These are phyloP conservation scores for Strongylocentrotus purpuratus DNA, from an alignment of 35 echinoderm and acorn worm genomes.

Conservation along the genomic window DNA sequence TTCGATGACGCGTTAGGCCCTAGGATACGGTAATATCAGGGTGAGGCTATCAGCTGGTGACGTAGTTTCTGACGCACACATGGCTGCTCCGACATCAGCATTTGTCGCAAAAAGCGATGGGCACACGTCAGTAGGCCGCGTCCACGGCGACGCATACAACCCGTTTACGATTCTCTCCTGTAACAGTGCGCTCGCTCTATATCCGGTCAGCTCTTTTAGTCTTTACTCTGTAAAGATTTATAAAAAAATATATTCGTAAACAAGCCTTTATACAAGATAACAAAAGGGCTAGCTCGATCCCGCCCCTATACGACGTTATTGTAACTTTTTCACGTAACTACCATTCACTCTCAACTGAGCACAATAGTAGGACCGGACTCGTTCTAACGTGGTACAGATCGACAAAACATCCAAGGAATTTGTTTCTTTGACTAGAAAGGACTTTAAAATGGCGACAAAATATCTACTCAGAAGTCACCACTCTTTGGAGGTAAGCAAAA, in stretches of 20 bases:
- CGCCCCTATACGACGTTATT: conserved; percentile 49
- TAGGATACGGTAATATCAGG: conserved; percentile 49
- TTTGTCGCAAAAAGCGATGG: conserved; percentile 39
- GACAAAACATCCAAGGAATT: conserved; percentile 18
- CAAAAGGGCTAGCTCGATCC: conserved; percentile 17
- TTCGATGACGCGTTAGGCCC: conserved; percentile 48
- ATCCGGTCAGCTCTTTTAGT: conserved; percentile 41
- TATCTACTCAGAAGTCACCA: neutral
- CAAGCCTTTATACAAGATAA: neutral
- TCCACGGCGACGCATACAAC: conserved; percentile 25
- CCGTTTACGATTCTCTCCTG: conserved; percentile 35
- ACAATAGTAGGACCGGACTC: conserved; percentile 38
- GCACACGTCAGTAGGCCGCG: conserved; percentile 47
- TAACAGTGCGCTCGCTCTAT: conserved; percentile 35
- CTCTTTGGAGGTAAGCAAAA: conserved; percentile 28
- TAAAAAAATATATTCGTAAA: conserved; percentile 49
- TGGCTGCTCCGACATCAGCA: conserved; percentile 51
- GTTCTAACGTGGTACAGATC: neutral
- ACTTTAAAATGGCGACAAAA: neutral
- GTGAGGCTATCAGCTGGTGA: conserved; percentile 48
- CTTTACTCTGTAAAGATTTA: conserved; percentile 25
- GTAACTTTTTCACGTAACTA: conserved; percentile 38
- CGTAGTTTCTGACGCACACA: conserved; percentile 48
- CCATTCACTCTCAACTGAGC: conserved; percentile 24
- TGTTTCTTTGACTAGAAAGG: neutral